Conservation (phyloP, 2,888 invertebrate genomes). For the Cotesia congregata region DNA sequence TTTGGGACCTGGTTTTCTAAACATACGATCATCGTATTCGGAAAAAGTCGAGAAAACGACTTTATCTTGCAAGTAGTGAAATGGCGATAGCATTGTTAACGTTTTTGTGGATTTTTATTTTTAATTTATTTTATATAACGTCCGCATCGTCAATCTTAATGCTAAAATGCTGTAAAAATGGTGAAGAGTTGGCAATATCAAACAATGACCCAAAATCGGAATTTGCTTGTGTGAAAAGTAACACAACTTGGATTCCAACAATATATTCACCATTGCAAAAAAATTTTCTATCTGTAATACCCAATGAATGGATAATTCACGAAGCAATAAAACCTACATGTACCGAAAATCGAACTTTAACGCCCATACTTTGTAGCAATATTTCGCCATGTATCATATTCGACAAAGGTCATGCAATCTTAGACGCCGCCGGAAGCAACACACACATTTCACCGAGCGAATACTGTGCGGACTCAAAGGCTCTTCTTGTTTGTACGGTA, state of each 20-base stretch:
- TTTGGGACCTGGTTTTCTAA: neutral
- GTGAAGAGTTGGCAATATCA: slow-evolving; percentile 70
- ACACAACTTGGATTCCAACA: slow-evolving; percentile 73
- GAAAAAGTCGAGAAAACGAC: no score
- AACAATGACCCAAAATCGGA: slow-evolving; percentile 37
- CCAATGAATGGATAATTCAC: slow-evolving; percentile 72
- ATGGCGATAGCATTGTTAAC: slow-evolving; percentile 17
- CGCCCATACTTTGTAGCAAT: slow-evolving; percentile 58
- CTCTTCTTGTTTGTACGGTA: slow-evolving; percentile 75
- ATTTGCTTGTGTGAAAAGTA: slow-evolving; percentile 59
- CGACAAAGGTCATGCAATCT: slow-evolving; percentile 77
- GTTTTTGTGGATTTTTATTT: neutral
- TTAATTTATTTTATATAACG: neutral
- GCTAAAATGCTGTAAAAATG: slow-evolving; percentile 74
- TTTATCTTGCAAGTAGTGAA: neutral
- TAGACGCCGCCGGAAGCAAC: slow-evolving; percentile 71
- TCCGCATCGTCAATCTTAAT: slow-evolving; percentile 60
- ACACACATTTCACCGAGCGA: slow-evolving; percentile 72
- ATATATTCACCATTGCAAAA: slow-evolving; percentile 73
- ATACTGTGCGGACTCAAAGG: slow-evolving; percentile 80
- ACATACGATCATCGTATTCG: neutral
- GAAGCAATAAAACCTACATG: slow-evolving; percentile 66
- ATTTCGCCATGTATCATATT: slow-evolving; percentile 73
- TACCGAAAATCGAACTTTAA: slow-evolving; percentile 61
- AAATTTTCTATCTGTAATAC: slow-evolving; percentile 70